Conservation (phyloP, 2,888 invertebrate species). For the Colostygia pectinataria region DNA sequence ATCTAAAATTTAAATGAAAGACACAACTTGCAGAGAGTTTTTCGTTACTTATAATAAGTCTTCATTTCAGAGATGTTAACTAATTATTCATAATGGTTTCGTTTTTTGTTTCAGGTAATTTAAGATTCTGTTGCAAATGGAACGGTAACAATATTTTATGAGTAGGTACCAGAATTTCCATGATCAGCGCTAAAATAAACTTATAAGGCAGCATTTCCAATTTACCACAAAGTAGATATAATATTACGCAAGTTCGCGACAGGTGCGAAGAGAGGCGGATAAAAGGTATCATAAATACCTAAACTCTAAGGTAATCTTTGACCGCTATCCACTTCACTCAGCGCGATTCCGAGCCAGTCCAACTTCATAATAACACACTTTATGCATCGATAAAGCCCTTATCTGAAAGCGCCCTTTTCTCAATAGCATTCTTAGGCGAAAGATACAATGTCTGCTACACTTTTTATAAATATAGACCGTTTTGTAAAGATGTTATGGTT, state of each 20-base stretch:
- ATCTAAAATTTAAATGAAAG: background rate
- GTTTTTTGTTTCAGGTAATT: constrained; percentile 45
- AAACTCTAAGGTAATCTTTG: constrained; percentile 1
- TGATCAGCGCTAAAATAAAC: no score
- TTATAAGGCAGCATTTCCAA: no score
- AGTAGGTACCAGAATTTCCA: constrained; percentile 14
- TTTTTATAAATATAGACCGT: constrained; percentile 49
- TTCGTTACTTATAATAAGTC: background rate
- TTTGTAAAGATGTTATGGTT: constrained; percentile 45
- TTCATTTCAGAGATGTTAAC: constrained; percentile 13
- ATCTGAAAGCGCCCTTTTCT: constrained; percentile 72
- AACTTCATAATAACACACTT: constrained; percentile 76
- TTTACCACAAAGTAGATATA: no score
- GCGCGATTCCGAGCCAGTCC: constrained; percentile 48
- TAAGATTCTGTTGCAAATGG: constrained; percentile 24
- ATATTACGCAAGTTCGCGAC: constrained; percentile 54
- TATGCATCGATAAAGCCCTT: constrained; percentile 76
- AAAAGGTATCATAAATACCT: constrained; percentile 34
- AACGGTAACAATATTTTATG: constrained; percentile 26
- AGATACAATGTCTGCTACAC: constrained; percentile 52
- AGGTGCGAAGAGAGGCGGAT: constrained; percentile 47
- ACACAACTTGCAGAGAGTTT: no score
- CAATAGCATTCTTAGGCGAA: constrained; percentile 66
- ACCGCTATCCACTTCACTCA: constrained; percentile 49
- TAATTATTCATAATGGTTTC: constrained; percentile 28